Percentiles rank a stretch among this genome's conserved stretches.
Conservation (phyloP, 2,888 invertebrate genomes). For the Leucophenga maculata region DNA sequence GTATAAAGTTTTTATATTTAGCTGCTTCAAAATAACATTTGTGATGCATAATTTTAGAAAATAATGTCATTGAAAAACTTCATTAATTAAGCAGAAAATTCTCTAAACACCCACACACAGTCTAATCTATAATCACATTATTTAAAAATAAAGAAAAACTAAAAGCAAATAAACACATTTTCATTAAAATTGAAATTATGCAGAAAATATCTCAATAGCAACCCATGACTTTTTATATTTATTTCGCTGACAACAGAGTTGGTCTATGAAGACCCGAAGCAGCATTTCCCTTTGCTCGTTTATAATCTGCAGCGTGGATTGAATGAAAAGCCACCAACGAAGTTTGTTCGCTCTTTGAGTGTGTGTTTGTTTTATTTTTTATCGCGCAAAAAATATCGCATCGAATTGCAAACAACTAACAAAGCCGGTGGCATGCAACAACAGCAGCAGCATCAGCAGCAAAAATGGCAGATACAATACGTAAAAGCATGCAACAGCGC, state of each 20-base stretch:
- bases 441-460: conserved; percentile 29
- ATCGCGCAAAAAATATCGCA: conserved; percentile 19
- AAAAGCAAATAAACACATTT: conserved; percentile 19
- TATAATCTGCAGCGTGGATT: conserved; percentile 9
- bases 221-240: conserved; percentile 14
- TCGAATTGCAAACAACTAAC: conserved; percentile 20
- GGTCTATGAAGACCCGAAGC: conserved; percentile 18
- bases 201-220: background rate
- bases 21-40: no score
- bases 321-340: conserved; percentile 27
- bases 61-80: no score
- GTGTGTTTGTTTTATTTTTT: conserved; percentile 16
- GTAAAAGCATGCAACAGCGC: conserved; percentile 28
- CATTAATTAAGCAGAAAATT: no score
- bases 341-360: conserved; percentile 10
- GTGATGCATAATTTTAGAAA: no score
- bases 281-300: conserved; percentile 21
- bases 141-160: background rate
- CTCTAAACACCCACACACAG: no score
- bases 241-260: background rate
- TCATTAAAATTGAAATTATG: conserved; percentile 9
- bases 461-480: conserved; percentile 27
- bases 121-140: no score
- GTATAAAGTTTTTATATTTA: no score
- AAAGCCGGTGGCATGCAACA: conserved; percentile 37